Conservation (phyloP, 1,140 invertebrate species). For the Halotydeus destructor region DNA sequence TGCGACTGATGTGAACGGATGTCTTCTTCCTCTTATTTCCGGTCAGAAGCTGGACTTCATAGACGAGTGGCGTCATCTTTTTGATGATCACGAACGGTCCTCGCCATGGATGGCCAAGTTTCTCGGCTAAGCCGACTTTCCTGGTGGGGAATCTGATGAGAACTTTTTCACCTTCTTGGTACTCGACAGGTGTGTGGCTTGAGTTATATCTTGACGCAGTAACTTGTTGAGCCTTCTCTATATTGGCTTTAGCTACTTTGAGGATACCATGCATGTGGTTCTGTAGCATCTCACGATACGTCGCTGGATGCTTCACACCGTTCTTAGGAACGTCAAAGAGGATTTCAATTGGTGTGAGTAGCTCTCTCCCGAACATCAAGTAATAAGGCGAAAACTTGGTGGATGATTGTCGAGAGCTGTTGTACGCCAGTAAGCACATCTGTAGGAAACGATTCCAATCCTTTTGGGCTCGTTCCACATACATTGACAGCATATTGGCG, state of each 20-base stretch:
- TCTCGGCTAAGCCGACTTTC: constrained; percentile 9
- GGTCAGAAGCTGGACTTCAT: neutral
- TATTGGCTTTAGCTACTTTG: neutral
- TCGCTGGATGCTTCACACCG: neutral
- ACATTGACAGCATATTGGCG: constrained; percentile 18
- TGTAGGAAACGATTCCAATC: constrained; percentile 21
- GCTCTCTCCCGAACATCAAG: constrained; percentile 25
- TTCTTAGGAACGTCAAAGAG: neutral
- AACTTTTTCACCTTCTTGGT: constrained; percentile 8
- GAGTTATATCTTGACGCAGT: neutral
- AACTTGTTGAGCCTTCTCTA: neutral
- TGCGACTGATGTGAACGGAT: neutral
- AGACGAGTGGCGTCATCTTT: neutral
- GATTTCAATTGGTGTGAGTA: constrained; percentile 11
- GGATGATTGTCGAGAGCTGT: constrained; percentile 12
- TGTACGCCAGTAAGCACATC: constrained; percentile 11
- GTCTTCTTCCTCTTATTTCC: neutral
- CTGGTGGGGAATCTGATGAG: constrained; percentile 8
- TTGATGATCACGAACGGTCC: constrained; percentile 10
- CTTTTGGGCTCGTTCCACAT: constrained; percentile 14
- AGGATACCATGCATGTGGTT: neutral
- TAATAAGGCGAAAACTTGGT: constrained; percentile 22
- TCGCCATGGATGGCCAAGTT: constrained; percentile 8
- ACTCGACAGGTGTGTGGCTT: neutral
- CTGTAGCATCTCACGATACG: neutral